A percentile compares a stretch with the other conserved stretches of the same genome.
These are phyloP conservation scores for Otis tarda DNA, from an alignment of 2,113 vertebrate genomes.

Conservation along the genomic window DNA sequence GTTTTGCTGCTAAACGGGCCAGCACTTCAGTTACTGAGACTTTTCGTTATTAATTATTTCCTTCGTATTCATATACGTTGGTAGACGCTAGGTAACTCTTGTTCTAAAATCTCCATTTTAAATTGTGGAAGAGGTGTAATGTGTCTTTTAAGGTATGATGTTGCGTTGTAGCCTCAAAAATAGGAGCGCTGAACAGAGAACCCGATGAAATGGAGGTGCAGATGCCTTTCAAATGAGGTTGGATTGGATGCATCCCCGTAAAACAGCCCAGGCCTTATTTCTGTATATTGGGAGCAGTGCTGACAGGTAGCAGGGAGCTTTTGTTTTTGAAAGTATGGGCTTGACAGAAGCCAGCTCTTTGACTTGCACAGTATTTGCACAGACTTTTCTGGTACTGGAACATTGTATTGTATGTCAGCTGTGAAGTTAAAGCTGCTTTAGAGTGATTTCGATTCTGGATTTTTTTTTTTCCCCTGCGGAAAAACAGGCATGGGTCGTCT, in stretches of 20 bases:
- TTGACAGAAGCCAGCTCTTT: background rate
- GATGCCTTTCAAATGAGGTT: background rate
- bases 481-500: background rate
- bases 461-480: background rate
- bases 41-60: background rate
- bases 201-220: background rate
- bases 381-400: background rate
- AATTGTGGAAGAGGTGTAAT: background rate
- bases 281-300: background rate
- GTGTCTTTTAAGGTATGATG: background rate
- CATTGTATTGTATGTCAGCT: background rate
- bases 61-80: rapidly evolving
- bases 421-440: background rate
- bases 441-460: background rate
- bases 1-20: background rate
- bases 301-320: background rate
- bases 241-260: background rate
- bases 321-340: background rate
- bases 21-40: background rate
- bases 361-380: background rate
- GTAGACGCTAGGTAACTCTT: background rate
- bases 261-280: background rate
- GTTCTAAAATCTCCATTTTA: background rate
- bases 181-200: background rate
- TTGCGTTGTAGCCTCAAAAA: background rate